phyloP scores from a whole-genome alignment of 2,888 invertebrate species.

The Eutolmus rufibarbis region DNA sequence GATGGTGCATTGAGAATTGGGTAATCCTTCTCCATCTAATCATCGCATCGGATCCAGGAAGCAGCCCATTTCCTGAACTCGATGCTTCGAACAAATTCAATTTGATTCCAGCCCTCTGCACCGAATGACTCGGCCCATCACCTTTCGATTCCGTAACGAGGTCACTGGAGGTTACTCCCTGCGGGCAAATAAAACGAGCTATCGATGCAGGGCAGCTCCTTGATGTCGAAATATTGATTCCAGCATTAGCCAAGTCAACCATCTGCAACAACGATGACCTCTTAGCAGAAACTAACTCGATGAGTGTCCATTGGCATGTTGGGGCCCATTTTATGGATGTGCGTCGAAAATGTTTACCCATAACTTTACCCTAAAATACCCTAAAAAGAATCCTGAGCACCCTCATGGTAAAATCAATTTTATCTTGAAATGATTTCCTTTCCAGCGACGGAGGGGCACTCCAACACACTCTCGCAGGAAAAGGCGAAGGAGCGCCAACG shows the following conservation, averaged over 20 bases:
- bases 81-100: background rate
- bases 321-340: background rate
- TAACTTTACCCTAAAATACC: background rate
- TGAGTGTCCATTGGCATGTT: background rate
- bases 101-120: background rate
- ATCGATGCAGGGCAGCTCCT: background rate
- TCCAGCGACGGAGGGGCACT: background rate
- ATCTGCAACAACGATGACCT: background rate
- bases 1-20: background rate
- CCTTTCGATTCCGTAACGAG: background rate
- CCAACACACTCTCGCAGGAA: background rate
- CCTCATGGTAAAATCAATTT: background rate
- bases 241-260: background rate
- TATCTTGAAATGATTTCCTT: background rate
- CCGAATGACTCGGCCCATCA: background rate
- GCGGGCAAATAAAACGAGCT: background rate
- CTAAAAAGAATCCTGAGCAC: background rate
- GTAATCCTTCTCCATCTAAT: background rate
- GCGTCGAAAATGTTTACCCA: background rate
- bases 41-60: background rate
- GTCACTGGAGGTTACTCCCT: background rate
- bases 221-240: background rate
- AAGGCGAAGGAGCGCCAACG: background rate
- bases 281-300: background rate
- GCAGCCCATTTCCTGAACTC: background rate